A percentile compares a stretch with the other conserved stretches of the same genome.
These are phyloP conservation scores for Montipora foliosa DNA, from an alignment of 64 coral and sea anemone species.

Conservation along the genomic window DNA sequence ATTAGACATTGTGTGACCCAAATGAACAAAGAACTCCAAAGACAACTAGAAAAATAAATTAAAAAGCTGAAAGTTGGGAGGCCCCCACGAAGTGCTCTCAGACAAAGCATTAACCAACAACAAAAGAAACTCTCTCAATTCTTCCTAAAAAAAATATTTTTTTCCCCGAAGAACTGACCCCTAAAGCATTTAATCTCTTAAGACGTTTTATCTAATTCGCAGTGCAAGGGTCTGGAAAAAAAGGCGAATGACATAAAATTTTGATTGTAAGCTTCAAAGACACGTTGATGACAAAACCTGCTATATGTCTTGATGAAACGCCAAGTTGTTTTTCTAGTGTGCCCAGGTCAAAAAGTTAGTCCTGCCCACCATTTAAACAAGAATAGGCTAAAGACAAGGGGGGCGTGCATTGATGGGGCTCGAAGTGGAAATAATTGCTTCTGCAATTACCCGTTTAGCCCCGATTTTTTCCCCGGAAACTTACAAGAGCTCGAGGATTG, in stretches of 20 bases:
- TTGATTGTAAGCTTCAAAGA: conserved; percentile 32
- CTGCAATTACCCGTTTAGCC: not conserved
- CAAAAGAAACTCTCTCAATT: not conserved
- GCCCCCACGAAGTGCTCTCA: not conserved
- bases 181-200: conserved; percentile 6
- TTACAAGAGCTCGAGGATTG: not conserved
- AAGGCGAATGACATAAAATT: conserved; percentile 24
- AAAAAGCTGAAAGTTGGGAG: not conserved
- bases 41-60: not conserved
- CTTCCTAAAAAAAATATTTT: no score
- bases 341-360: conserved; percentile 53
- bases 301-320: conserved; percentile 20
- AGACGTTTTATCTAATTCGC: not conserved
- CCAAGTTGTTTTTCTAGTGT: conserved; percentile 55
- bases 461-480: not conserved
- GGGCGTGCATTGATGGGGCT: conserved; percentile 22
- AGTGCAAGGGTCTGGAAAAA: conserved; percentile 8
- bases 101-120: conserved; percentile 11
- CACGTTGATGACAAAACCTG: conserved; percentile 29
- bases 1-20: not conserved
- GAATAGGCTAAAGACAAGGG: conserved; percentile 42
- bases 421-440: conserved; percentile 27
- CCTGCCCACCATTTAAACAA: conserved; percentile 60
- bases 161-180: not conserved
- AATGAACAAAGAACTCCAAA: not conserved